Evolutionary conservation across 2,888 invertebrate species (phyloP).

Genomic region (Apamea anceps): DNA sequence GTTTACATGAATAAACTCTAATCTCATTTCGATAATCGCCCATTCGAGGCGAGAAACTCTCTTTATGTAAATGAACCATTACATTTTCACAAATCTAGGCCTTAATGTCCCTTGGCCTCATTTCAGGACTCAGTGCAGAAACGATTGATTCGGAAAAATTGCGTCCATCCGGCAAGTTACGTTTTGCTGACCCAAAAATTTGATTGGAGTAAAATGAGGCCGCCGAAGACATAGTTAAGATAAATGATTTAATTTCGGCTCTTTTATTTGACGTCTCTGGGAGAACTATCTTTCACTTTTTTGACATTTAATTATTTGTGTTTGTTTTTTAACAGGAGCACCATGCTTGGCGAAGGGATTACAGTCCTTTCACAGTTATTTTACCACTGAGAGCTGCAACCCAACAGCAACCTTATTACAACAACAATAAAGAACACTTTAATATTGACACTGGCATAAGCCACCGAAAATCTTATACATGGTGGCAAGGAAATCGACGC

Average conservation of each 20-base stretch:
- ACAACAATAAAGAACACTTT: too few relatives aligned
- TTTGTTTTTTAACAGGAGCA: not conserved
- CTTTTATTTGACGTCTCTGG: not conserved
- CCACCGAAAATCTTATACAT: too few relatives aligned
- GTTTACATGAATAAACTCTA: not conserved
- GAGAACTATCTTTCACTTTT: not conserved
- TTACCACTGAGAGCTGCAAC: too few relatives aligned
- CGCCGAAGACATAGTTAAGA: conserved; percentile 15
- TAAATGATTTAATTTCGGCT: conserved; percentile 24
- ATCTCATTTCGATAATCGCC: not conserved
- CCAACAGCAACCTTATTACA: too few relatives aligned
- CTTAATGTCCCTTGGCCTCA: conserved; percentile 4
- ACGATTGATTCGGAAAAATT: conserved; percentile 35
- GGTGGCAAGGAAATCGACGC: too few relatives aligned
- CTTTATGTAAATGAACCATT: not conserved
- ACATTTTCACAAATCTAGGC: conserved; percentile 14
- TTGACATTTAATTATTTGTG: not conserved
- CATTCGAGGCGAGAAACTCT: not conserved
- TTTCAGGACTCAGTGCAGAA: not conserved
- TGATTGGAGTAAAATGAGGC: conserved; percentile 29
- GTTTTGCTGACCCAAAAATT: conserved; percentile 27
- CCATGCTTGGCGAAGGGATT: not conserved
- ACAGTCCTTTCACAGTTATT: too few relatives aligned
- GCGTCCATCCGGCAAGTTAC: conserved; percentile 11
- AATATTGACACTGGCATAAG: too few relatives aligned